These are phyloP conservation scores for Chelon auratus DNA, from an alignment of 2,797 vertebrate species.

Conservation along the genomic window DNA sequence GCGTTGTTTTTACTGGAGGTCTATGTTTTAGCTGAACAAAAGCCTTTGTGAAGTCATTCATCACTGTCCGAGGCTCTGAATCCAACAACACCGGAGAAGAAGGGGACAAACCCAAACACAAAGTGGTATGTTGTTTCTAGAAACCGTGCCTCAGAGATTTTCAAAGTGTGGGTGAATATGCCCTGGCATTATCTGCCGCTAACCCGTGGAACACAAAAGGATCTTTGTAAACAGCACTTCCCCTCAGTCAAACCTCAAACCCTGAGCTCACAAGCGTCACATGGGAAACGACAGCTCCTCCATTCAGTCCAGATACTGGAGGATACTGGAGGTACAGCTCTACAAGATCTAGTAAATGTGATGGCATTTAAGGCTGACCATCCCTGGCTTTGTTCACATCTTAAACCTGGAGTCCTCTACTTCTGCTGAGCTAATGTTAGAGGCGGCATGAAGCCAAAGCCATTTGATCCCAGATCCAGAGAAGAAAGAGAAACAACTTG, in stretches of 20 bases:
- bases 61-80: constrained; percentile 58
- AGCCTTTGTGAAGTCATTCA: constrained; percentile 66
- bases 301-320: not conserved
- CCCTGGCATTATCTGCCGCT: constrained; percentile 17
- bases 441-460: no score
- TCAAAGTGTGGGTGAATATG: constrained; percentile 16
- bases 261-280: not conserved
- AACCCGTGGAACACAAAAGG: constrained; percentile 13
- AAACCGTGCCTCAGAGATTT: constrained; percentile 38
- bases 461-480: not conserved
- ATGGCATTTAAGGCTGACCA: not conserved
- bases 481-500: no score
- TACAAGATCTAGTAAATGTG: not conserved
- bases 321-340: not conserved
- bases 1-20: constrained; percentile 18
- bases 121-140: constrained; percentile 53
- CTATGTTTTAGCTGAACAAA: constrained; percentile 72
- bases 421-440: not conserved
- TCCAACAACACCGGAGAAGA: constrained; percentile 41
- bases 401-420: not conserved
- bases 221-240: constrained; percentile 15
- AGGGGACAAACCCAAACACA: constrained; percentile 30
- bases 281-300: not conserved
- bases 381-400: not conserved
- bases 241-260: constrained; percentile 18